Conservation (phyloP, 1,140 invertebrate genomes). For the Eurosta solidaginis region DNA sequence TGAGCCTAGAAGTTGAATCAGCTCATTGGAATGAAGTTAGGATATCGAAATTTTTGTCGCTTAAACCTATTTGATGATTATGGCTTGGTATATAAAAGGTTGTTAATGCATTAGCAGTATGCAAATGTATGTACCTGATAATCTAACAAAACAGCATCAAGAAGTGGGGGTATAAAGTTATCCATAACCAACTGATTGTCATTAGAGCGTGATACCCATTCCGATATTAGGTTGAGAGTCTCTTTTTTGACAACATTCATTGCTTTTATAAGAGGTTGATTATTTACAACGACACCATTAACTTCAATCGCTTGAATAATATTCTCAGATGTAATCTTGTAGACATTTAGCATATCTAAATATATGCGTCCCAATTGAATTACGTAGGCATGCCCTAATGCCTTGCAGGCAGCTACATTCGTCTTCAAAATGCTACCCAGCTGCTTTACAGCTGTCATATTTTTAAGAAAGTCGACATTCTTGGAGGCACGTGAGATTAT, state of each 20-base stretch:
- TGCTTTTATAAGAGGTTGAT: conserved; percentile 95
- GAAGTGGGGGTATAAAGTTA: conserved; percentile 95
- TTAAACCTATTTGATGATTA: too few species aligned
- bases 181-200: conserved; percentile 92
- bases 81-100: neutral
- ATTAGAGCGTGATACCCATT: conserved; percentile 91
- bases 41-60: too few species aligned
- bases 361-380: conserved; percentile 95
- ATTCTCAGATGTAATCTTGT: conserved; percentile 99
- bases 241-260: conserved; percentile 99
- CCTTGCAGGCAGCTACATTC: conserved; percentile 97
- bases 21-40: too few species aligned
- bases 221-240: conserved; percentile 96
- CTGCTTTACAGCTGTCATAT: conserved; percentile 96
- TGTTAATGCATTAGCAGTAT: too few species aligned
- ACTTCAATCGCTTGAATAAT: conserved; percentile 94
- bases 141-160: conserved; percentile 95
- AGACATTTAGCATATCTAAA: conserved; percentile 98
- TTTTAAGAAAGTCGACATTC: conserved; percentile 96
- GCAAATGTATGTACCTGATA: conserved; percentile 80
- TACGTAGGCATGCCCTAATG: conserved; percentile 95
- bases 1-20: too few species aligned
- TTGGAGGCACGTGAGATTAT: conserved; percentile 96
- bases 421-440: conserved; percentile 98
- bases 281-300: conserved; percentile 94